A percentile compares a stretch with the other conserved stretches of the same genome.
These are phyloP conservation scores for Oophaga pumilio DNA, from an alignment of 2,113 vertebrate genomes.

Conservation along the genomic window DNA sequence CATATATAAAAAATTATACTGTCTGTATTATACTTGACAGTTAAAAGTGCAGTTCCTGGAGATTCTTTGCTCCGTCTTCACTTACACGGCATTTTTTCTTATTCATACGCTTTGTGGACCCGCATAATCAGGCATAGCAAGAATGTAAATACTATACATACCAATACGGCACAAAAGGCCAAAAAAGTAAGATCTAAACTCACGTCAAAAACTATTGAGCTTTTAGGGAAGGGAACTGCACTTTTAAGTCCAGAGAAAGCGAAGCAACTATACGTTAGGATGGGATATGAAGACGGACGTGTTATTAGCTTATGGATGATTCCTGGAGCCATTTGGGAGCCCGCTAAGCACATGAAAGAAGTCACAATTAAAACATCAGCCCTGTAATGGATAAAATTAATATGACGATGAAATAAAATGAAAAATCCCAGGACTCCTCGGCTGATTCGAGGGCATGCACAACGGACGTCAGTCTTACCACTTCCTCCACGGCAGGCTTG, in stretches of 20 bases:
- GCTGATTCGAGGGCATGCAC: conserved; percentile 63
- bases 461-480: conserved; percentile 85
- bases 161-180: not conserved
- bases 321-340: conserved; percentile 60
- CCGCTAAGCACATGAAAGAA: conserved; percentile 33
- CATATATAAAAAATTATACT: conserved; percentile 1
- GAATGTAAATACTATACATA: not conserved
- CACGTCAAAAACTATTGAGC: not conserved
- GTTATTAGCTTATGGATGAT: conserved; percentile 27
- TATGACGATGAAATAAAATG: not conserved
- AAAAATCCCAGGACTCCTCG: not conserved
- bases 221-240: conserved; percentile 16
- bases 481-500: conserved; percentile 94
- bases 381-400: conserved; percentile 41
- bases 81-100: not conserved
- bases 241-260: conserved; percentile 17
- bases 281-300: not conserved
- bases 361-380: conserved; percentile 39
- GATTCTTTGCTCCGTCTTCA: not conserved
- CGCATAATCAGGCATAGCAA: not conserved
- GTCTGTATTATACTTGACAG: not conserved
- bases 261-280: conserved; percentile 41
- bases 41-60: conserved; percentile 33
- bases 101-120: not conserved
- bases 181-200: not conserved